phyloP scores from a whole-genome alignment of 2,113 vertebrate genomes.

The cat (Felis catus) region F.catus_Fca126_mat1.0 CM031415.1:43296001-43296500 shows the following conservation, averaged over 20 bases:
- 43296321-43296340: background rate
- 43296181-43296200: background rate
- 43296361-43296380: background rate
- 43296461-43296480: background rate
- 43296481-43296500: background rate
- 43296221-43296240: background rate
- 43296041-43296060: slow-evolving; percentile 65
- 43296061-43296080: slow-evolving; percentile 45
- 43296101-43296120: slow-evolving; percentile 49
- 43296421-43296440: background rate
- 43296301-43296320: background rate
- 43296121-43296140: background rate
- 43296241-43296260: slow-evolving; percentile 3
- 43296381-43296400: background rate
- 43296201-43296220: background rate
- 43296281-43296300: background rate
- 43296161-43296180: background rate
- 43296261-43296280: background rate
- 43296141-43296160: background rate
- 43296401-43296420: background rate
- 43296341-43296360: background rate
- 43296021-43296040: slow-evolving; percentile 40
- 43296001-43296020: slow-evolving; percentile 49
- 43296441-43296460: background rate
- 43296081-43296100: slow-evolving; percentile 68